A percentile compares a stretch with the other conserved stretches of the same genome.
These are phyloP conservation scores for Cavia aperea DNA, from an alignment of 2,113 vertebrate genomes.

Conservation along the genomic window DNA sequence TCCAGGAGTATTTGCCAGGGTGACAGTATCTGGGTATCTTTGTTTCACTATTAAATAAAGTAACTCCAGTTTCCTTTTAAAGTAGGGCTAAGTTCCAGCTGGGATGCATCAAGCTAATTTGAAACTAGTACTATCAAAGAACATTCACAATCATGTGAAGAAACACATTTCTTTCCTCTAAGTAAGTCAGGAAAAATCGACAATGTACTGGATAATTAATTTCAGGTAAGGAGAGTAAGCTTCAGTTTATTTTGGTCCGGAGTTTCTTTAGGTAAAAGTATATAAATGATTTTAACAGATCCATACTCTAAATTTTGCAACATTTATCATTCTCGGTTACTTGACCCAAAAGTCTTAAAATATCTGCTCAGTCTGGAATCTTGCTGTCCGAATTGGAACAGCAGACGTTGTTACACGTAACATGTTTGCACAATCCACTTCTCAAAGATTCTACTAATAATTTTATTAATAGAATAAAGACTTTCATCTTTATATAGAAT, in stretches of 20 bases:
- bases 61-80: neutral
- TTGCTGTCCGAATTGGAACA: neutral
- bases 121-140: neutral
- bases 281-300: slow-evolving; percentile 28
- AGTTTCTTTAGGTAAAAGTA: neutral
- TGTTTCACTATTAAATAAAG: neutral
- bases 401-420: neutral
- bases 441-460: neutral
- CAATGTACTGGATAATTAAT: neutral
- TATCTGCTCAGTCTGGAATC: neutral
- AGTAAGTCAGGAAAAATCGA: slow-evolving; percentile 7
- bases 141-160: slow-evolving; percentile 5
- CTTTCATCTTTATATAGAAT: neutral
- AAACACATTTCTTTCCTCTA: neutral
- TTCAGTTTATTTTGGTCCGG: neutral
- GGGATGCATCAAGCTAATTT: neutral
- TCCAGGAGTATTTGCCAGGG: neutral
- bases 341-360: slow-evolving; percentile 10
- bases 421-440: neutral
- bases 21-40: neutral
- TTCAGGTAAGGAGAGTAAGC: slow-evolving; percentile 1
- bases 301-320: slow-evolving; percentile 8
- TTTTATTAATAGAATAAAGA: neutral
- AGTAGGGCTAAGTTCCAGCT: neutral
- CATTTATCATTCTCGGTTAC: slow-evolving; percentile 38